phyloP scores from a whole-genome alignment of 2,888 invertebrate genomes.

The Amblyteles armatorius region DNA sequence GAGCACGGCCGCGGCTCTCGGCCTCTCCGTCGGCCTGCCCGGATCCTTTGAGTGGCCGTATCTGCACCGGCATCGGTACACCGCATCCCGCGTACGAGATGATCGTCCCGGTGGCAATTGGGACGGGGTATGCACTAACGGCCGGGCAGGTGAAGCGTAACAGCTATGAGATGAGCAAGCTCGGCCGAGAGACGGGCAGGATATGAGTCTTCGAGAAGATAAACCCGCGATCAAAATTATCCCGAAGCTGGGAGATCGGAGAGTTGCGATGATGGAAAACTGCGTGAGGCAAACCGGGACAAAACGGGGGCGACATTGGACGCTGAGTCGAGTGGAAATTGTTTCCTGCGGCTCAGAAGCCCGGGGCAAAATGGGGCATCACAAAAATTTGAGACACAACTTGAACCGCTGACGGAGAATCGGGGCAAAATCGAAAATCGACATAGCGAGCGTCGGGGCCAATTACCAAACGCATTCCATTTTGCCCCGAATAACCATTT shows the following conservation, averaged over 20 bases:
- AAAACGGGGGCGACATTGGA: no score
- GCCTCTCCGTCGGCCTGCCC: not conserved
- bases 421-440: no score
- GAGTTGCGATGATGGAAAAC: not conserved
- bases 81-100: slow-evolving; percentile 24
- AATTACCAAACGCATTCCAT: no score
- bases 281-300: no score
- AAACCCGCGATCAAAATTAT: slow-evolving; percentile 53
- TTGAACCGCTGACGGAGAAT: no score
- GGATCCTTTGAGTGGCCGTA: slow-evolving; percentile 5
- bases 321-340: no score
- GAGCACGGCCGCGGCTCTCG: slow-evolving; percentile 9
- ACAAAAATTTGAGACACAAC: no score
- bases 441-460: no score
- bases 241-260: slow-evolving; percentile 21
- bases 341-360: no score
- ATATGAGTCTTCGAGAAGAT: slow-evolving; percentile 62
- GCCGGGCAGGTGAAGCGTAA: slow-evolving; percentile 8
- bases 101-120: slow-evolving; percentile 1
- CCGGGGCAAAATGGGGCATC: no score
- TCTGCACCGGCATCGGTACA: not conserved
- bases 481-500: no score
- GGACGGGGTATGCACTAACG: not conserved
- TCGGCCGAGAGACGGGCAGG: slow-evolving; percentile 50
- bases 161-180: slow-evolving; percentile 23